Conservation (phyloP, 1,140 invertebrate species). For the Danaus plexippus region DNA sequence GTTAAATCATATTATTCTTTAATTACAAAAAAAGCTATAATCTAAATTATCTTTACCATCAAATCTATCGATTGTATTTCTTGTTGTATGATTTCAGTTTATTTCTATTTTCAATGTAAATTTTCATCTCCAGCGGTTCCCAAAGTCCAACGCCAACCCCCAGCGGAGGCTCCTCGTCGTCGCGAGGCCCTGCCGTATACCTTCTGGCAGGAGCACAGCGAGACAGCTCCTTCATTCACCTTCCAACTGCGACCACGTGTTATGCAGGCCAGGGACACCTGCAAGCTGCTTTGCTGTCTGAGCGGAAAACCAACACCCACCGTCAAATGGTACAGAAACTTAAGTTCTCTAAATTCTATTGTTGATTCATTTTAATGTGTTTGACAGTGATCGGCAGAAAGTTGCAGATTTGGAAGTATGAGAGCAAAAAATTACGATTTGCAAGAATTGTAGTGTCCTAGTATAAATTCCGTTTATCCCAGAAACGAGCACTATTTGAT, state of each 20-base stretch:
- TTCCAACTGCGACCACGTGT: slow-evolving; percentile 97
- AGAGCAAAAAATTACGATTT: not conserved
- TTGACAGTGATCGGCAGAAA: no score
- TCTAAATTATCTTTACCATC: no score
- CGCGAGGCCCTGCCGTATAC: slow-evolving; percentile 87
- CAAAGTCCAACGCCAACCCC: slow-evolving; percentile 84
- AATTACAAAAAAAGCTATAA: slow-evolving; percentile 57
- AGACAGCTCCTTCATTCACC: slow-evolving; percentile 94
- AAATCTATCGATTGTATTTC: no score
- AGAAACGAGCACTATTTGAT: no score
- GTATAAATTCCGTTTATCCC: no score
- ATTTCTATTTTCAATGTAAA: not conserved
- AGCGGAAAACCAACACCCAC: slow-evolving; percentile 94
- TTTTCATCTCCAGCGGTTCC: slow-evolving; percentile 77
- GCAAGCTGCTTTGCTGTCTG: slow-evolving; percentile 97
- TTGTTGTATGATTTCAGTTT: no score
- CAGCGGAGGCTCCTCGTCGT: slow-evolving; percentile 81
- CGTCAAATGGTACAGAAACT: slow-evolving; percentile 67
- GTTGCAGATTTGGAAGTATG: slow-evolving; percentile 7
- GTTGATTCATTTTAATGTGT: no score
- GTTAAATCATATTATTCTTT: no score
- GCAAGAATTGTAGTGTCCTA: no score
- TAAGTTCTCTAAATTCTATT: no score
- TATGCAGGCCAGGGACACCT: slow-evolving; percentile 95
- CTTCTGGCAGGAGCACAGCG: slow-evolving; percentile 91